A percentile compares a stretch with the other conserved stretches of the same genome.
These are phyloP conservation scores for Bicyclus anynana DNA, from an alignment of 1,140 invertebrate genomes.

Conservation along the genomic window DNA sequence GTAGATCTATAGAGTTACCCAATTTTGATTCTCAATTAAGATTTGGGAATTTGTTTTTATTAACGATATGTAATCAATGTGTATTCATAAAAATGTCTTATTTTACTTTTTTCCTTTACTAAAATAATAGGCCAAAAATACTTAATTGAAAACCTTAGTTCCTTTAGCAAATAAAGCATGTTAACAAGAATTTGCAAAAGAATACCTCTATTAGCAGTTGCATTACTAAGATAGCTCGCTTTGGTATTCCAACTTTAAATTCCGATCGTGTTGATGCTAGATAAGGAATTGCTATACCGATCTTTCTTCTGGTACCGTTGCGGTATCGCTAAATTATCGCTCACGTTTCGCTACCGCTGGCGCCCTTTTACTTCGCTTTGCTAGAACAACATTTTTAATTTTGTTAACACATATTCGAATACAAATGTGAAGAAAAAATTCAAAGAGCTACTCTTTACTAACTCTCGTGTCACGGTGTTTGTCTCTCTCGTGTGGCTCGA, in stretches of 20 bases:
- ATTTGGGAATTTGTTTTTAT: too few species aligned
- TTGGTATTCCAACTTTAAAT: conserved; percentile 43
- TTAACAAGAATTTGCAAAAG: conserved; percentile 1
- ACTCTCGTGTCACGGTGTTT: too few species aligned
- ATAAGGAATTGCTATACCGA: conserved; percentile 67
- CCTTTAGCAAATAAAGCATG: not conserved
- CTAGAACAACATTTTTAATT: conserved; percentile 10
- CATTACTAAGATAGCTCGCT: conserved; percentile 22
- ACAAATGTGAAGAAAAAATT: too few species aligned
- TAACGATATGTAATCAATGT: too few species aligned
- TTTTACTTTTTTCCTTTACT: too few species aligned
- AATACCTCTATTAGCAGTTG: conserved; percentile 24
- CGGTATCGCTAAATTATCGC: conserved; percentile 67
- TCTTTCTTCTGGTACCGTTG: conserved; percentile 62
- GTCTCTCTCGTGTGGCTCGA: too few species aligned
- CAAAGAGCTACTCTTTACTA: too few species aligned
- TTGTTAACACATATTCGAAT: not conserved
- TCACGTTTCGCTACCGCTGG: conserved; percentile 68
- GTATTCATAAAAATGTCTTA: too few species aligned
- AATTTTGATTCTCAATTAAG: too few species aligned
- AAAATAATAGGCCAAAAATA: too few species aligned
- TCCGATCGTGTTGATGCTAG: conserved; percentile 60
- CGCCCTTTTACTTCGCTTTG: conserved; percentile 31
- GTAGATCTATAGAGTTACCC: too few species aligned
- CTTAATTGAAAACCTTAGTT: not conserved